Base-by-base conservation (phyloP, 1,140 invertebrate species). In the Drosophila sp. region DNA sequence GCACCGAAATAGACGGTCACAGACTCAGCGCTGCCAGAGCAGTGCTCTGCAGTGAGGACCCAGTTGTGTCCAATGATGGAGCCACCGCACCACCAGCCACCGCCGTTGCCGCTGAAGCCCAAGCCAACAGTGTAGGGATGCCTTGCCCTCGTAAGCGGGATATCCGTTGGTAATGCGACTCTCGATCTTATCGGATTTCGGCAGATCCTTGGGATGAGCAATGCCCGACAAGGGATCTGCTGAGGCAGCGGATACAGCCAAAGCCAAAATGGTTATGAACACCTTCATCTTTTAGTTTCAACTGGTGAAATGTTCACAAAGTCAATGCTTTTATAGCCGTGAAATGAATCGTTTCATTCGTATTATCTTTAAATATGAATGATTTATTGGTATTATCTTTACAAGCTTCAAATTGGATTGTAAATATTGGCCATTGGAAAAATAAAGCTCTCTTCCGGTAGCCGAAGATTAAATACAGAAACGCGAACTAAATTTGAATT, bases 31-130 rank as follows among this genome's bases (percentile, higher is more conserved):
- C 61, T 75, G 4, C 59, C 1, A 0, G 70, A 72, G 32, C 89
- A 90, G 34, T 91, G 90, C 25, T 61, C 78, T 13, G 81, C 80
- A 3, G 93, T 93, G 4, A 92, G 70, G 6, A 94, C 94, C 62
- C 92, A 92, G 41, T 93, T 91, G 18, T 94, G 89, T 65, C 92
- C 93, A 7, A 95, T 93, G 56, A 95, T 79, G 14, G 94, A 94
- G 13, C 94, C 95, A 5, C 94, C 92, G 93, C 73, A 91, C 93
- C 48, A 93, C 93, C 46, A 92, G 71, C 58, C 94, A 90, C 83
- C 78, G 91, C 51, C 76, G 82, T 67, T 94, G 13, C 38, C 40
- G 18, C 90, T 78, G 72, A 93, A 82, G 7, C 50, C 45, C 8
- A 94, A 75, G 0, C 92, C 91, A 9, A 92, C 93, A 62, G 93